These are phyloP conservation scores for Xestia xanthographa DNA, from an alignment of 2,888 invertebrate genomes.

Conservation along the genomic window DNA sequence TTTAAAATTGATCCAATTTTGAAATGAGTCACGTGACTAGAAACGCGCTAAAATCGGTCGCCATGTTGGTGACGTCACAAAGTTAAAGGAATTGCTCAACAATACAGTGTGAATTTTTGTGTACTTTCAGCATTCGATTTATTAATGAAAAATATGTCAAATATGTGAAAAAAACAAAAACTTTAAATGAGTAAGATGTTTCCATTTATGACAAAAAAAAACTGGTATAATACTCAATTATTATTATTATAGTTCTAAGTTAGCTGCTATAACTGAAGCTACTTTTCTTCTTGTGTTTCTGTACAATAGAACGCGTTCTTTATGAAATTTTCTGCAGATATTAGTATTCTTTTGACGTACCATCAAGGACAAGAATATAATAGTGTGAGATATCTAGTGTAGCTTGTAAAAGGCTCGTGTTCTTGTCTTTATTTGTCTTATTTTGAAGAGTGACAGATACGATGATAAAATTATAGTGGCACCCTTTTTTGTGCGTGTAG, in stretches of 20 bases:
- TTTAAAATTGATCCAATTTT: no score
- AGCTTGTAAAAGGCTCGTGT: conserved; percentile 17
- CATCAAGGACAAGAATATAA: conserved; percentile 32
- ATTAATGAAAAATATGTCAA: no score
- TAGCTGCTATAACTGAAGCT: neutral
- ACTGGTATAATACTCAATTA: no score
- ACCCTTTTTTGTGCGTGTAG: neutral
- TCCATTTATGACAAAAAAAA: no score
- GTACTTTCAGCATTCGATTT: no score
- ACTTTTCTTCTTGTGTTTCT: neutral
- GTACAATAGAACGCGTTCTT: neutral
- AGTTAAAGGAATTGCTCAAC: no score
- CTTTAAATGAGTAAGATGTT: no score
- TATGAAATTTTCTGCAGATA: conserved; percentile 15
- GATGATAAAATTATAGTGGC: neutral
- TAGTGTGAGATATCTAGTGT: conserved; percentile 25
- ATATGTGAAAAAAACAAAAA: no score
- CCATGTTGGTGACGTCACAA: no score
- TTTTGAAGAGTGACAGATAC: conserved; percentile 27
- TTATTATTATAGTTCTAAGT: neutral
- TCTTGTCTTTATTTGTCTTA: conserved; percentile 11
- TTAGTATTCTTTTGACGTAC: conserved; percentile 49
- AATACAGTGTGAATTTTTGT: no score
- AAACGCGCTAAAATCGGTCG: no score
- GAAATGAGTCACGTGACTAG: no score